Base-by-base conservation (phyloP, 2,113 vertebrate species). In the Pachyramphus minor region DNA sequence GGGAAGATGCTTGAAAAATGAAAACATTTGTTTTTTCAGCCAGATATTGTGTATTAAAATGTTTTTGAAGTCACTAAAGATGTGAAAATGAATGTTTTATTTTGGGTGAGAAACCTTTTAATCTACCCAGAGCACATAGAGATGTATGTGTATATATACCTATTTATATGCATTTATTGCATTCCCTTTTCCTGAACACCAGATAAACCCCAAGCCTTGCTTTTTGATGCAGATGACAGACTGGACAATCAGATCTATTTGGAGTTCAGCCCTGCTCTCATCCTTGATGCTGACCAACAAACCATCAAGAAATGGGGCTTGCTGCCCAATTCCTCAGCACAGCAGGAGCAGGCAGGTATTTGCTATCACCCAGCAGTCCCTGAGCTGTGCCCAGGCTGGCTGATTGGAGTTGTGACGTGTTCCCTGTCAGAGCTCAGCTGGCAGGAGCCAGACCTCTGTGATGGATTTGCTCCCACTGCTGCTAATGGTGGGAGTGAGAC, bases 351-450 rank as follows among this genome's bases (percentile, higher is more conserved):
- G 47, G 66, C 73, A 67, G 71, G 41, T 22, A 21, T 41, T 39
- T 45, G 30, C 66, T 60, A 25, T 18, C 27, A 49, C 22, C 19
- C 69, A 24, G 77, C 2, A 1, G 25, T 33, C 68, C 77, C 39
- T 1, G 4, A 75, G 37, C 33, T 0, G 0, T 56, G 42, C 8
- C 7, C 1, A 37, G 58, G 47, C 20, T 58, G 64, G 49, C 69
- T 81, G 27, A 5, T 27, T 28, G 21, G 73, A 84, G 80, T 89
- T 53, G 56, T 8, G 87, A 59, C 37, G 66, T 58, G 71, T 13
- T 92, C 83, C 66, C 37, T 74, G 73, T 50, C 2, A 3, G 15
- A 69, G 69, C 50, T 69, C 5, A 7, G 6, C 59, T 74, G 31
- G 41, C 78, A 84, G 64, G 47, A 94, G 71, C 75, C 0, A 0